Conservation (phyloP, 2,113 vertebrate species). For the Budorcas taxicolor region DNA sequence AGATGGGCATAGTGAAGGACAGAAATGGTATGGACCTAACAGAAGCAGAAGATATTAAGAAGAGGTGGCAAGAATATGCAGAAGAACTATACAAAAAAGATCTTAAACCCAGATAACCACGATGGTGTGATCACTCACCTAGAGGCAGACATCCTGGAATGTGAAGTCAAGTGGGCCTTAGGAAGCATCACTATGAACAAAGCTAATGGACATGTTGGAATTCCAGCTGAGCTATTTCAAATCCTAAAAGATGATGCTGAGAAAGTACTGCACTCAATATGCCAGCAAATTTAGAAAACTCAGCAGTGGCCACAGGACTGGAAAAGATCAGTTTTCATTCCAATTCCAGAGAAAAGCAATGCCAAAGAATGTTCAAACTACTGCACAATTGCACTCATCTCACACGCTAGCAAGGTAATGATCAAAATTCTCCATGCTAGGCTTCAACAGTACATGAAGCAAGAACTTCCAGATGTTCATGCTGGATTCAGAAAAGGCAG, state of each 20-base stretch:
- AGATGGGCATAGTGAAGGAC: not conserved
- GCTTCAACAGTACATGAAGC: not conserved
- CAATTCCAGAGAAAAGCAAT: not conserved
- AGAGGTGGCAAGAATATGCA: not conserved
- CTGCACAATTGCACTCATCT: not conserved
- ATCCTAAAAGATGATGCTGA: not conserved
- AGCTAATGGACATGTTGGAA: not conserved
- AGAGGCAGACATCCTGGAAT: not conserved
- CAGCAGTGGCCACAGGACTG: not conserved
- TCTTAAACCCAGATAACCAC: not conserved
- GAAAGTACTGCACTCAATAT: not conserved
- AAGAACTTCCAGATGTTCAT: not conserved
- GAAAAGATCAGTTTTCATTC: not conserved
- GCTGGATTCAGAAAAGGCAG: not conserved
- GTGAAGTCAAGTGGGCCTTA: not conserved
- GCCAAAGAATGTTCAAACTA: not conserved
- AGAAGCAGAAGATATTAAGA: not conserved
- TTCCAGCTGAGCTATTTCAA: not conserved
- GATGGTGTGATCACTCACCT: not conserved
- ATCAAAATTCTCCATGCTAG: not conserved
- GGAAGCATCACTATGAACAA: not conserved
- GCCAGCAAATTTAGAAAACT: not conserved
- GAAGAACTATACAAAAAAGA: not conserved
- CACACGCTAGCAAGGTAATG: not conserved
- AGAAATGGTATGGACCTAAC: not conserved